Evolutionary conservation across 2,113 vertebrate species (phyloP).

Genomic region (Nicator chloris): DNA sequence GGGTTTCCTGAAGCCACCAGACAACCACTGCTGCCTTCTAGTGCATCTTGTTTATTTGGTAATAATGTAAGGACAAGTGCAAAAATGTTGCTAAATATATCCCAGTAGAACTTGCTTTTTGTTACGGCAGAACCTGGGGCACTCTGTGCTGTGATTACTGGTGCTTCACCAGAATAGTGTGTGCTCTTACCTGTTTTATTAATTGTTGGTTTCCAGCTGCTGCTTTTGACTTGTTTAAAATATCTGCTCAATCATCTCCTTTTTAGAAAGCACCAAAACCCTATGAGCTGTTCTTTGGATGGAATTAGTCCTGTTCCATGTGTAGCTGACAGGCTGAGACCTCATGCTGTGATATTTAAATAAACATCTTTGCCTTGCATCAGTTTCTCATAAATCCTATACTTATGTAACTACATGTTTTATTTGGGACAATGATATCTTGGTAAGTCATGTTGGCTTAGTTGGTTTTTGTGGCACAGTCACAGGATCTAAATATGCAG

Average conservation of each 20-base stretch:
- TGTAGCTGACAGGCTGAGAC: not conserved
- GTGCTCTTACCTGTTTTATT: not conserved
- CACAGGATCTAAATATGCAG: not conserved
- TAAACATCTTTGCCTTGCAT: not conserved
- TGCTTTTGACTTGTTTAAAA: not conserved
- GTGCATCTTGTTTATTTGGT: not conserved
- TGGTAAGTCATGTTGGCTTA: not conserved
- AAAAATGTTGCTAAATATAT: not conserved
- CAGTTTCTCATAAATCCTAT: not conserved
- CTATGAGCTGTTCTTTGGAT: not conserved
- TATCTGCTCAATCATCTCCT: not conserved
- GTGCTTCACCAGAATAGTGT: not conserved
- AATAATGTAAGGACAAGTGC: not conserved
- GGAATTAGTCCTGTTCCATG: not conserved
- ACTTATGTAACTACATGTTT: not conserved
- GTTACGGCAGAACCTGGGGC: not conserved
- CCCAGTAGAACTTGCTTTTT: not conserved
- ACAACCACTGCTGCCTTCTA: not conserved
- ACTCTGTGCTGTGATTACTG: not conserved
- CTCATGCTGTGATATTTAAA: not conserved
- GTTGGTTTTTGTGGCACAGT: not conserved
- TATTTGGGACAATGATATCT: not conserved
- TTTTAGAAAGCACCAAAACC: not conserved
- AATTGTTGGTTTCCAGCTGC: not conserved
- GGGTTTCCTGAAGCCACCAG: not conserved